phyloP scores from a whole-genome alignment of 2,888 invertebrate species.

The Acronicta leporina region DNA sequence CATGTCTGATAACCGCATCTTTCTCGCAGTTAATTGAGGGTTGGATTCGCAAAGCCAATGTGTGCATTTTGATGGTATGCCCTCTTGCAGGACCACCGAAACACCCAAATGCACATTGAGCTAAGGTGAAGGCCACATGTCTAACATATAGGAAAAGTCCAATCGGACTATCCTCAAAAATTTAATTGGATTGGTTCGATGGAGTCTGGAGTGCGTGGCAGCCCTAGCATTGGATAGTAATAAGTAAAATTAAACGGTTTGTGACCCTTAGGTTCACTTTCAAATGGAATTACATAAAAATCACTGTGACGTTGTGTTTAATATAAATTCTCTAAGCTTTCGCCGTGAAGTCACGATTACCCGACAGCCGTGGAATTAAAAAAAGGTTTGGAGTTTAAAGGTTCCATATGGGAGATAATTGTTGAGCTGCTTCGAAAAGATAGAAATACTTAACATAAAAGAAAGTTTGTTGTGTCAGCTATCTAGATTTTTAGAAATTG shows the following conservation, averaged over 20 bases:
- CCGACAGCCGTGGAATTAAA: slow-evolving; percentile 42
- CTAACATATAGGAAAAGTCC: no score
- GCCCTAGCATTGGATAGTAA: slow-evolving; percentile 7
- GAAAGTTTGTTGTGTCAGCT: no score
- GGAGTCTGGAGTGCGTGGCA: background rate
- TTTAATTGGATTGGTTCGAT: background rate
- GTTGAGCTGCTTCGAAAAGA: background rate
- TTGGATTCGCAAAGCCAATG: no score
- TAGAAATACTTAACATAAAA: background rate
- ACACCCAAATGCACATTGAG: no score
- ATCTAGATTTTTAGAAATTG: no score
- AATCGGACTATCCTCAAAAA: no score
- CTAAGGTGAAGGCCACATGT: no score
- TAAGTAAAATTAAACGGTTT: slow-evolving; percentile 22
- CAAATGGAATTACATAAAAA: slow-evolving; percentile 42
- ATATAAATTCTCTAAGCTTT: slow-evolving; percentile 55
- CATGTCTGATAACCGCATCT: no score
- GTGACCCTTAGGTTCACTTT: slow-evolving; percentile 29
- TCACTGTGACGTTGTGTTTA: slow-evolving; percentile 29
- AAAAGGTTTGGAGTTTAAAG: slow-evolving; percentile 17
- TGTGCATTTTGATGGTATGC: no score
- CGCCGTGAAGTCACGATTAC: slow-evolving; percentile 53
- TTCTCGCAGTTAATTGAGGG: no score
- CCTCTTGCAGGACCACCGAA: no score
- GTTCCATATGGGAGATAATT: slow-evolving; percentile 7